phyloP scores from a whole-genome alignment of 2,797 vertebrate species.

The Acrossocheilus fasciatus region DNA sequence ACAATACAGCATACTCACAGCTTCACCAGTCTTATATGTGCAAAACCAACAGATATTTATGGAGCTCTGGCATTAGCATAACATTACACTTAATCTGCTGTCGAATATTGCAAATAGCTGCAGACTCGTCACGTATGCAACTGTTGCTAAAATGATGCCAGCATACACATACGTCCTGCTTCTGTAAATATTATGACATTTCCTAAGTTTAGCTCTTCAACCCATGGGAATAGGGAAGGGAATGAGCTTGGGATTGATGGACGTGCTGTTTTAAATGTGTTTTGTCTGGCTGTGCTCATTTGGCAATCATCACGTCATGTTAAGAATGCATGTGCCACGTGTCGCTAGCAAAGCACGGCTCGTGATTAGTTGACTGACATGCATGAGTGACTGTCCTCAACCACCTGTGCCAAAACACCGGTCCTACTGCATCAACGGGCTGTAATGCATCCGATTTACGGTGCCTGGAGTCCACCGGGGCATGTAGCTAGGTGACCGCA shows the following conservation, averaged over 20 bases:
- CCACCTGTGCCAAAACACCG: slow-evolving; percentile 33
- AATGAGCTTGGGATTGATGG: background rate
- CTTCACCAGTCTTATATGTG: slow-evolving; percentile 55
- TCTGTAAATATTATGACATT: slow-evolving; percentile 65
- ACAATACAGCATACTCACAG: slow-evolving; percentile 56
- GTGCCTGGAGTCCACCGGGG: slow-evolving; percentile 26
- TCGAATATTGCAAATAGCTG: slow-evolving; percentile 59
- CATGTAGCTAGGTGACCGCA: background rate
- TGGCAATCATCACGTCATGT: slow-evolving; percentile 45
- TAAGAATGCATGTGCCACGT: slow-evolving; percentile 61
- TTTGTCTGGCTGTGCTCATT: slow-evolving; percentile 56
- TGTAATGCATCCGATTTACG: slow-evolving; percentile 6
- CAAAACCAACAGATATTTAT: slow-evolving; percentile 71
- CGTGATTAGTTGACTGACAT: slow-evolving; percentile 40
- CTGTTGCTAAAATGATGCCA: slow-evolving; percentile 64
- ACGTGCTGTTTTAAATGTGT: slow-evolving; percentile 34
- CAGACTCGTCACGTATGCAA: slow-evolving; percentile 44
- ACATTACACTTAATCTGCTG: slow-evolving; percentile 72
- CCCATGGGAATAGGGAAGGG: slow-evolving; percentile 11
- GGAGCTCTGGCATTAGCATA: slow-evolving; percentile 70
- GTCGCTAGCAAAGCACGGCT: slow-evolving; percentile 22
- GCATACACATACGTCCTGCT: slow-evolving; percentile 50
- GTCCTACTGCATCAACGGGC: background rate
- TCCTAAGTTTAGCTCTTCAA: slow-evolving; percentile 47
- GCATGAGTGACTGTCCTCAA: slow-evolving; percentile 8